Base-by-base conservation (phyloP, 2,888 invertebrate species). In the Cotesia congregata region DNA sequence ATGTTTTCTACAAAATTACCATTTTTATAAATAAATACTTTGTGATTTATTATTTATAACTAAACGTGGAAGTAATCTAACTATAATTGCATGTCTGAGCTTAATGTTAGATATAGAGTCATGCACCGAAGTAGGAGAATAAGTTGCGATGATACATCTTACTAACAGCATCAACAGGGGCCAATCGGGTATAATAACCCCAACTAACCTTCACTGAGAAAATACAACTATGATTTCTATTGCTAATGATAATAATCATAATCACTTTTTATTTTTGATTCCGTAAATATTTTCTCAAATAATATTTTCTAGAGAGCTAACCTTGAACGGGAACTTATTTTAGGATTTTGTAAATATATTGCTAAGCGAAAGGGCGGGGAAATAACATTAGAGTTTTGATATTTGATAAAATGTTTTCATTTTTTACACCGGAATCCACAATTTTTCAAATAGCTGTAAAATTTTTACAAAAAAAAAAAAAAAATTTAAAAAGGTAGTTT, bases 151-250 rank as follows among this genome's bases (percentile, higher is more conserved):
- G 72, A 73, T 73, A 67, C 30, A 73, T 73, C 72, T 73, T 76
- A 77, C 80, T 74, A 79, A 78, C 79, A 12, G 62, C 80, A 82
- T 80, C 77, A 76, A 59, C 50, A 50, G 60, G 41, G 70, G 67
- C 77, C 82, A 79, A 81, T 82, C 80, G 79, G 76, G 74, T 77
- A 50, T 50, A 73, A 78, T 84, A 84, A 84, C 83, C 84, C 80
- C 78, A 80, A 79, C 72, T 82, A 80, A 81, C 77, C 78, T 73
- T 74, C 65, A 41, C 12, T 30, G 12, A 73, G 72, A 41, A 64
- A 73, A 64, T 38, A 62, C 38, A 72, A 60, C n/a, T 60, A 72
- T 62, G 40, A 61, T 7, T 61, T 15, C 39, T 65, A 61, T 65
- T 39, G 39, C 61, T 60, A 75, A 78, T 71, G 74, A 74, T 77